Percentiles rank a stretch among this genome's conserved stretches.
Conservation (phyloP, 2,113 vertebrate species). For the Mohoua ochrocephala region DNA sequence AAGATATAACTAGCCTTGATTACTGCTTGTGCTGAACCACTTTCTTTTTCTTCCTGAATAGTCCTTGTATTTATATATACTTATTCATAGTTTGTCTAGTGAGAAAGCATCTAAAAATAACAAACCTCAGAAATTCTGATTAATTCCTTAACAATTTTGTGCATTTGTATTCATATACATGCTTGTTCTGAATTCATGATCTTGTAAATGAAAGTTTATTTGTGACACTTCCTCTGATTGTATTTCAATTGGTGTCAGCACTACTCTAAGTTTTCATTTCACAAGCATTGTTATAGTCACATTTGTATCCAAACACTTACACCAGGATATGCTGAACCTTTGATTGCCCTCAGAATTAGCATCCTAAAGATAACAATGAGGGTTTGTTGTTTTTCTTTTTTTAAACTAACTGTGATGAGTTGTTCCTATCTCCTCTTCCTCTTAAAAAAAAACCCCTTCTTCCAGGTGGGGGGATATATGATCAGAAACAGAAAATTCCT, state of each 20-base stretch:
- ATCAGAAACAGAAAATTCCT: neutral
- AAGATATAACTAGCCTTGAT: neutral
- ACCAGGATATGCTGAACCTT: neutral
- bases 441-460: neutral
- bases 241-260: neutral
- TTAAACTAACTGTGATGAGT: neutral
- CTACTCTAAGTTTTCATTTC: neutral
- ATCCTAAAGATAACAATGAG: neutral
- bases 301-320: neutral
- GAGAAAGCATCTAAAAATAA: neutral
- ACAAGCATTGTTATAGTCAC: neutral
- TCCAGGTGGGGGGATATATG: accelerated
- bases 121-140: neutral
- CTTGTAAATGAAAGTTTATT: neutral
- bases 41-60: neutral
- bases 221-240: neutral
- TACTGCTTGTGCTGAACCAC: neutral
- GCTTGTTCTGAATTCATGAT: neutral
- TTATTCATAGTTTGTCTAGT: neutral
- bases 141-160: neutral
- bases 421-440: neutral
- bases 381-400: too few relatives aligned
- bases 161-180: neutral
- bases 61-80: neutral
- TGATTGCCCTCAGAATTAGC: neutral